A percentile compares a stretch with the other conserved stretches of the same genome.
These are phyloP conservation scores for Balanococcus diminutus DNA, from an alignment of 2,888 invertebrate genomes.

Conservation along the genomic window DNA sequence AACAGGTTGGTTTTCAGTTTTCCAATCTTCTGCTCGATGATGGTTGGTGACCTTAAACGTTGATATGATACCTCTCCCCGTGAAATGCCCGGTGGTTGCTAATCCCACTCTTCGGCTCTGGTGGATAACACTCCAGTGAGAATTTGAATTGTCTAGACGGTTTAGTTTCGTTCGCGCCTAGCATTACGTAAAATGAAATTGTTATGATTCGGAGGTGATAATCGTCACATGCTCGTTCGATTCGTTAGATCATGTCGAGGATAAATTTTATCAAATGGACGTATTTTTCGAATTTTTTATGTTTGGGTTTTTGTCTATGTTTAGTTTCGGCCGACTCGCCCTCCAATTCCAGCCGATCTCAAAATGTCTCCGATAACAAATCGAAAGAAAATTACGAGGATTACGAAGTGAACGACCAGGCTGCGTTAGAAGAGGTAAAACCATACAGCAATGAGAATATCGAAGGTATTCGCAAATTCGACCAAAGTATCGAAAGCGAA, in stretches of 20 bases:
- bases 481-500: conserved; percentile 11
- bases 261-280: conserved; percentile 9
- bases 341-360: background rate
- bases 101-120: conserved; percentile 35
- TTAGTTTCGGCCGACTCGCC: conserved; percentile 16
- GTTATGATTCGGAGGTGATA: conserved; percentile 34
- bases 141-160: conserved; percentile 4
- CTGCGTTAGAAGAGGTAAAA: background rate
- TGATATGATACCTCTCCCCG: conserved; percentile 3
- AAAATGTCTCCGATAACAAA: background rate
- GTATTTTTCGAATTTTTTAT: conserved; percentile 38
- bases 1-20: background rate
- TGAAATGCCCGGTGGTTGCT: conserved; percentile 12
- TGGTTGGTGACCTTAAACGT: conserved; percentile 43
- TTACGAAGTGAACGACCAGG: conserved; percentile 35
- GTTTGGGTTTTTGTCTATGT: conserved; percentile 38
- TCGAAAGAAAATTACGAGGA: conserved; percentile 48
- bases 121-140: conserved; percentile 9
- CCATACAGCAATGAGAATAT: background rate
- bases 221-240: conserved; percentile 13
- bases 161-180: conserved; percentile 46
- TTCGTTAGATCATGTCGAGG: conserved; percentile 26
- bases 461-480: conserved; percentile 49
- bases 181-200: conserved; percentile 37
- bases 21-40: conserved; percentile 37